A percentile compares a stretch with the other conserved stretches of the same genome.
These are phyloP conservation scores for Agapostemon virescens DNA, from an alignment of 2,888 invertebrate species.

Conservation along the genomic window DNA sequence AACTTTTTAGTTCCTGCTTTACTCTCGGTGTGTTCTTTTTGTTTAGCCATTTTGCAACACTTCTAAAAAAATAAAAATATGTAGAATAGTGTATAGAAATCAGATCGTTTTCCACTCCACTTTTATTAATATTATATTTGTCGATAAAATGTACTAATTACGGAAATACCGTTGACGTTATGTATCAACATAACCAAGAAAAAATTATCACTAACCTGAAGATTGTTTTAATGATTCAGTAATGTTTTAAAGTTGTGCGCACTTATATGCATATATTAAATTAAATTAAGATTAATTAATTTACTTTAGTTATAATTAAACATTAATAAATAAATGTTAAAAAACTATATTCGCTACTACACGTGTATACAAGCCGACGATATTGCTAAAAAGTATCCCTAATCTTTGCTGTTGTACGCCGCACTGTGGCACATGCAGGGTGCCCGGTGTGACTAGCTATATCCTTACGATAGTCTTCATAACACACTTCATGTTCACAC, in stretches of 20 bases:
- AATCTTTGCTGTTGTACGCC: no score
- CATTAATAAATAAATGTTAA: neutral
- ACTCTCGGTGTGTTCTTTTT: neutral
- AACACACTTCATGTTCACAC: no score
- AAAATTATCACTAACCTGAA: neutral
- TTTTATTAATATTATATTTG: neutral
- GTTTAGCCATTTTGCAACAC: conserved; percentile 36
- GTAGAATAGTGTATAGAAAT: neutral
- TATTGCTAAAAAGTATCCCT: no score
- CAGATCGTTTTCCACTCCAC: neutral
- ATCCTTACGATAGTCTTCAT: no score
- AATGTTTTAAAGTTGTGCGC: neutral
- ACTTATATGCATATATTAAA: neutral
- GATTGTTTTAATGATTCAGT: neutral
- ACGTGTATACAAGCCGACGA: neutral
- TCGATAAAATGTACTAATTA: neutral
- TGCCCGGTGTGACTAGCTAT: no score
- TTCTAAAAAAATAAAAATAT: conserved; percentile 7
- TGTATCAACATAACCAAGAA: conserved; percentile 22
- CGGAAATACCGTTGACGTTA: neutral
- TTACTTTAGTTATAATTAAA: neutral
- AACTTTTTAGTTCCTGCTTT: neutral
- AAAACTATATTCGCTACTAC: neutral
- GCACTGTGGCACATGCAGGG: no score
- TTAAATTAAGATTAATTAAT: neutral